Evolutionary conservation across 2,113 vertebrate genomes (phyloP).

Genomic region (Syngnathus typhle): DNA sequence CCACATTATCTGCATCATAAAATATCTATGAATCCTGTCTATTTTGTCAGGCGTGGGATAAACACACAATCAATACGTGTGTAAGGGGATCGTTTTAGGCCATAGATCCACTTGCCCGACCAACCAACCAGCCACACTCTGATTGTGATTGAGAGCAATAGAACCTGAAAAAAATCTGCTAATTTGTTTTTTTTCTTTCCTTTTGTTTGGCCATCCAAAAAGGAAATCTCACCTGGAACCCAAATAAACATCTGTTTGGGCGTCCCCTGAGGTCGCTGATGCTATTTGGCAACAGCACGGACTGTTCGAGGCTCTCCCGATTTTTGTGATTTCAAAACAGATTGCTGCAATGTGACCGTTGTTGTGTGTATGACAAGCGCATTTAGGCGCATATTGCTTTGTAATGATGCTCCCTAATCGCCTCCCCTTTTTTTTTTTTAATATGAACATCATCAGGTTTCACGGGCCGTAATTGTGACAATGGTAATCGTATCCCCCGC

Average conservation of each 20-base stretch:
- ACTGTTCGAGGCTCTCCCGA: conserved; percentile 15
- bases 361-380: conserved; percentile 34
- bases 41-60: conserved; percentile 68
- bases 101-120: conserved; percentile 52
- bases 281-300: conserved; percentile 30
- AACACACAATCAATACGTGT: conserved; percentile 63
- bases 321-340: conserved; percentile 38
- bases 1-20: conserved; percentile 59
- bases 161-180: conserved; percentile 14
- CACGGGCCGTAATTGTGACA: conserved; percentile 25
- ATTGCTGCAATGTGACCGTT: conserved; percentile 21
- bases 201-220: conserved; percentile 43
- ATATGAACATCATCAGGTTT: conserved; percentile 29
- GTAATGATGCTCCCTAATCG: conserved; percentile 43
- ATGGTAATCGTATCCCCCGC: conserved; percentile 38
- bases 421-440: conserved; percentile 8
- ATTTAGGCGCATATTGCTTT: conserved; percentile 15
- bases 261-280: conserved; percentile 40
- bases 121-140: conserved; percentile 31
- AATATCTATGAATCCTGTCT: conserved; percentile 69
- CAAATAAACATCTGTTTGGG: conserved; percentile 63
- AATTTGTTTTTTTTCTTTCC: conserved; percentile 60
- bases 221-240: conserved; percentile 46
- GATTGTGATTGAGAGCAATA: conserved; percentile 29
- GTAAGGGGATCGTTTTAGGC: conserved; percentile 58